Base-by-base conservation (phyloP, 2,113 vertebrate genomes). In the Lamprotornis superbus region DNA sequence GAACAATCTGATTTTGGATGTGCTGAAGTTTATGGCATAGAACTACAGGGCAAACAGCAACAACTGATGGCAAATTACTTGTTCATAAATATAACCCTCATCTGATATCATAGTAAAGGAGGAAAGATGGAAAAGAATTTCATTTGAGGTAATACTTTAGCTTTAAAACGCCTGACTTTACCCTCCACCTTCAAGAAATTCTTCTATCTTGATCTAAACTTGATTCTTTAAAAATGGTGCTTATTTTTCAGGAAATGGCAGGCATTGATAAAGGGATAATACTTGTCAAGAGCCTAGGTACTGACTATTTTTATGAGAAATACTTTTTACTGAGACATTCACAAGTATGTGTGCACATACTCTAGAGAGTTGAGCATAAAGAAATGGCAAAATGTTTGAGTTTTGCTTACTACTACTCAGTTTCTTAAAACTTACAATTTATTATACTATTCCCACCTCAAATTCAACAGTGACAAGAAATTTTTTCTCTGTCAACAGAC, bases 241-340 rank as follows among this genome's bases (percentile, higher is more conserved):
- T 59, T 39, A 70, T 63, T 89, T 95, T 93, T 87, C 74, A 79
- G 87, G 74, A 84, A 89, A 75, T 0, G 6, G 19, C 14, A 71
- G 30, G 27, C 47, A 28, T 60, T 71, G 37, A 42, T 75, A 60
- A 77, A 82, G n/a, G 59, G 20, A 11, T 44, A 70, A 35, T 9
- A n/a, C 30, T 78, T 59, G 23, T 71, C 21, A 91, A 75, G 47
- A 56, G 21, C 8, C 56, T 78, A 33, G 12, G 24, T 49, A 42
- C 23, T 24, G 15, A 50, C 15, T 63, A 25, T 70, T 91, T 90
- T 78, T 78, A 37, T 67, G 46, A 70, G 12, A 90, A 91, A 63
- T 63, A 55, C 8, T 75, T 83, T 42, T 35, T 30, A 49, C 47
- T 63, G 52, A 63, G 73, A 89, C 47, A 47, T 59, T 78, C 14